Conservation (phyloP, 2,113 vertebrate species). For the Pitta sordida region DNA sequence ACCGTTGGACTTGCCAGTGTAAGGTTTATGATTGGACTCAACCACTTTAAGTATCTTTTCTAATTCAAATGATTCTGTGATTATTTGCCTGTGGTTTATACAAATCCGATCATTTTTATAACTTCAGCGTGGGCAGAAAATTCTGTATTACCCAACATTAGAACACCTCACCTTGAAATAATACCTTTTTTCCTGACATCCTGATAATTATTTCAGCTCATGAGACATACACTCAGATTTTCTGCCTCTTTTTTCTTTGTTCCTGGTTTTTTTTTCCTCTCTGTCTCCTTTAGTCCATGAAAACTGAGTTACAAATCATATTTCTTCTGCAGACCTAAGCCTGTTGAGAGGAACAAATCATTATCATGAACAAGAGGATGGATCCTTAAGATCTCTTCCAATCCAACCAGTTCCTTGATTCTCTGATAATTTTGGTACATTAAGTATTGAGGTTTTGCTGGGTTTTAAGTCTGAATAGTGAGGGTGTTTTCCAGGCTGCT, state of each 20-base stretch:
- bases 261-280: neutral
- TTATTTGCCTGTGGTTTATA: neutral
- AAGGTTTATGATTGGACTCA: rapidly evolving
- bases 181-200: neutral
- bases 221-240: neutral
- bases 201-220: neutral
- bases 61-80: neutral
- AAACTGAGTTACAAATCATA: neutral
- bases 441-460: rapidly evolving
- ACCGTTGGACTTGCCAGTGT: neutral
- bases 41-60: neutral
- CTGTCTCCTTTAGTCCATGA: neutral
- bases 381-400: neutral
- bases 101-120: neutral
- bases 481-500: neutral
- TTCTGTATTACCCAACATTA: neutral
- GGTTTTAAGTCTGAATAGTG: neutral
- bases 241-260: neutral
- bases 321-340: neutral
- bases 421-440: neutral
- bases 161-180: neutral
- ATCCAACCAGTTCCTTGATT: too few relatives aligned
- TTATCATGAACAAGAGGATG: neutral
- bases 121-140: neutral
- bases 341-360: neutral